Conservation (phyloP, 1,140 invertebrate species). For the Agraylea sexmaculata region DNA sequence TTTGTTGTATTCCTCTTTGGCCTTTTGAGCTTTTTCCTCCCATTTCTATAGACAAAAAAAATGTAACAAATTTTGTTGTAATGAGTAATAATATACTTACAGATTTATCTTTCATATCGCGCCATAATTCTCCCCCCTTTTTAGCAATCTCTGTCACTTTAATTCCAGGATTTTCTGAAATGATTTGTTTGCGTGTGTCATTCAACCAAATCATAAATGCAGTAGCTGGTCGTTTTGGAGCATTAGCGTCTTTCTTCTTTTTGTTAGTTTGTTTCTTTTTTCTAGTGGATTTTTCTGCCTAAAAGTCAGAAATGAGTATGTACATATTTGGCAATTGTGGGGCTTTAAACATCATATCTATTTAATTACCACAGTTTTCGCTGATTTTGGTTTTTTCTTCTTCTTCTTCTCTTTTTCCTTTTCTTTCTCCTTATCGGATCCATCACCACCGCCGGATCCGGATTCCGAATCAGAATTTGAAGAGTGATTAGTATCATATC, state of each 20-base stretch:
- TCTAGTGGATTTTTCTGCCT: conserved; percentile 52
- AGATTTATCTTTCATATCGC: conserved; percentile 80
- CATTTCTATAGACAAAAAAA: conserved; percentile 55
- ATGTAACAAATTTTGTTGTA: conserved; percentile 1
- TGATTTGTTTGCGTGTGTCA: conserved; percentile 77
- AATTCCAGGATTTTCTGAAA: conserved; percentile 81
- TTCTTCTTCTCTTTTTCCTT: conserved; percentile 45
- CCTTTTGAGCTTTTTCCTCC: conserved; percentile 71
- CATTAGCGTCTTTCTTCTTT: conserved; percentile 76
- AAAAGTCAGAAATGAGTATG: conserved; percentile 18
- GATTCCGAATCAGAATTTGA: conserved; percentile 48
- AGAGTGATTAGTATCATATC: conserved; percentile 56
- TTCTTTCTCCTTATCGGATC: conserved; percentile 29
- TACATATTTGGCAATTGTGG: too few relatives aligned
- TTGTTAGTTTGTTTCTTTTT: conserved; percentile 57
- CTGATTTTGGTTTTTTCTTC: conserved; percentile 37
- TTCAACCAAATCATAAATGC: conserved; percentile 95
- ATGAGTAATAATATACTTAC: conserved; percentile 34
- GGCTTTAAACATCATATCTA: conserved; percentile 9
- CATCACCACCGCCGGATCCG: conserved; percentile 39
- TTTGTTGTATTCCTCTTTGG: conserved; percentile 73
- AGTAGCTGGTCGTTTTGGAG: conserved; percentile 81
- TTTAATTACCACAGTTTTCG: conserved; percentile 21
- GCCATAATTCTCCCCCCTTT: conserved; percentile 93
- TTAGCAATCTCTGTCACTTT: conserved; percentile 87